These are phyloP conservation scores for Pammene fasciana DNA, from an alignment of 2,888 invertebrate species.

Conservation along the genomic window DNA sequence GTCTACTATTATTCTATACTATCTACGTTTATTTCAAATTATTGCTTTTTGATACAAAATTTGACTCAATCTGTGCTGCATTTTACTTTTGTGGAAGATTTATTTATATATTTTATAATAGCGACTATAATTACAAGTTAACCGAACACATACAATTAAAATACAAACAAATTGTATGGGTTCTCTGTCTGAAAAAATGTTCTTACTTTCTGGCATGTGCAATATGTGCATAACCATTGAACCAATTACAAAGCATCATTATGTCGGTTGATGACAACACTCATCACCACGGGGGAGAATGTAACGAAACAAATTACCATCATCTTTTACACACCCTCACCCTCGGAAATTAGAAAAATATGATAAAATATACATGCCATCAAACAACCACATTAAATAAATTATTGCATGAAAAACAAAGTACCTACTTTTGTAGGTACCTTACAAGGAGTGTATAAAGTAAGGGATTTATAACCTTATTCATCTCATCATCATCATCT, in stretches of 20 bases:
- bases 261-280: slow-evolving; percentile 33
- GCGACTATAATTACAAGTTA: too few relatives aligned
- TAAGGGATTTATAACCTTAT: background rate
- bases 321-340: slow-evolving; percentile 55
- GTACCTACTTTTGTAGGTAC: too few relatives aligned
- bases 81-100: too few relatives aligned
- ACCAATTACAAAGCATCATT: slow-evolving; percentile 16
- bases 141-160: too few relatives aligned
- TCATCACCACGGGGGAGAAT: slow-evolving; percentile 46
- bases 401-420: background rate
- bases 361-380: slow-evolving; percentile 36
- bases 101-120: too few relatives aligned
- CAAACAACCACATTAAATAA: slow-evolving; percentile 19
- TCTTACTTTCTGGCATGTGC: background rate
- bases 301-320: slow-evolving; percentile 54
- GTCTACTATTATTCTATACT: too few relatives aligned
- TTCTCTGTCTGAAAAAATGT: background rate
- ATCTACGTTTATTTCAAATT: too few relatives aligned
- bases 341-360: slow-evolving; percentile 52
- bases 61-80: too few relatives aligned
- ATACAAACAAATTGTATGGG: background rate
- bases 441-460: background rate
- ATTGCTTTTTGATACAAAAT: too few relatives aligned
- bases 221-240: background rate
- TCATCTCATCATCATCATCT: too few relatives aligned